Conservation (phyloP, 2,797 vertebrate species). For the Lutra lutra region DNA sequence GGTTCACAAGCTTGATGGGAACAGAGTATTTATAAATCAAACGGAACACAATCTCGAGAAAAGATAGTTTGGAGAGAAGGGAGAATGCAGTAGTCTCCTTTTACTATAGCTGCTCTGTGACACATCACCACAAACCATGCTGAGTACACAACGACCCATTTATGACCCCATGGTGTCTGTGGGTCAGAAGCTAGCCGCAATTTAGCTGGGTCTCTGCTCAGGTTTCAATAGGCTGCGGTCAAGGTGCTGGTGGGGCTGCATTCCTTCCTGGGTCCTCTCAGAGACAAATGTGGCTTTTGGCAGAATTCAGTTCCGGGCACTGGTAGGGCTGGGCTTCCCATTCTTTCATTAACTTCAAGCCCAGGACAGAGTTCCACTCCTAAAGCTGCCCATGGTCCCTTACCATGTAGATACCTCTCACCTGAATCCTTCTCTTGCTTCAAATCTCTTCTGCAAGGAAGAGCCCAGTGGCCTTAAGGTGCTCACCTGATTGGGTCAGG, state of each 20-base stretch:
- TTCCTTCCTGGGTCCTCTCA: not conserved
- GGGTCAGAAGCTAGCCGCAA: accelerated
- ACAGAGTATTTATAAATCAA: not conserved
- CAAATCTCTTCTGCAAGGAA: not conserved
- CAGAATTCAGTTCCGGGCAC: not conserved
- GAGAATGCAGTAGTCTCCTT: accelerated
- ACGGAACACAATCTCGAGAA: not conserved
- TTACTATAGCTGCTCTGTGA: not conserved
- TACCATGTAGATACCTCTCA: accelerated
- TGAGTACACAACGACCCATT: accelerated
- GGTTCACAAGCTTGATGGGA: too few relatives aligned
- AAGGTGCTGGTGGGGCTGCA: not conserved
- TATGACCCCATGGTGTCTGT: accelerated
- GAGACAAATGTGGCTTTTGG: not conserved
- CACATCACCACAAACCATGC: accelerated
- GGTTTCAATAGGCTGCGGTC: not conserved
- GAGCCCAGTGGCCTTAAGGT: not conserved
- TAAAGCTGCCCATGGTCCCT: not conserved
- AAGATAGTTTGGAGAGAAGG: not conserved
- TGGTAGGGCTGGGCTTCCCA: not conserved
- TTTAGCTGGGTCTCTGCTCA: not conserved
- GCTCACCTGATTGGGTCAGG: not conserved
- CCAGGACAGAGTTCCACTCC: not conserved
- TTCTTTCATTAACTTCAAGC: not conserved
- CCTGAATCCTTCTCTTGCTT: not conserved